A percentile compares a stretch with the other conserved stretches of the same genome.
These are phyloP conservation scores for Apotomis turbidana DNA, from an alignment of 2,888 invertebrate genomes.

Conservation along the genomic window DNA sequence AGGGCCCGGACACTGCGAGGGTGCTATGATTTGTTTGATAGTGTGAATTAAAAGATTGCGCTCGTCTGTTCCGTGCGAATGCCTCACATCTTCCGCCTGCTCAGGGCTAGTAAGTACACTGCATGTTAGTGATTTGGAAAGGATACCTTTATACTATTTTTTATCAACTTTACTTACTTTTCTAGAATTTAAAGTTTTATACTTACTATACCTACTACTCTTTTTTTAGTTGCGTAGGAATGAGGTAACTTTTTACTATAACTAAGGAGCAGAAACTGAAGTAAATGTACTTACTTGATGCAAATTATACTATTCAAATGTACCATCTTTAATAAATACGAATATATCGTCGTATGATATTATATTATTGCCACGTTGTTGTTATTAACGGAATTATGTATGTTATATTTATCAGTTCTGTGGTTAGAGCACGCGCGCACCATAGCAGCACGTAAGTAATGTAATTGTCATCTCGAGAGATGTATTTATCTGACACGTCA, in stretches of 20 bases:
- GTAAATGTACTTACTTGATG: constrained; percentile 53
- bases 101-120: constrained; percentile 22
- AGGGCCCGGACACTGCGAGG: constrained; percentile 46
- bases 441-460: constrained; percentile 37
- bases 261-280: neutral
- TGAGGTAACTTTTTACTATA: too few species aligned
- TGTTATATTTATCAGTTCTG: constrained; percentile 25
- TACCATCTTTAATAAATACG: constrained; percentile 53
- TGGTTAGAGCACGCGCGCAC: constrained; percentile 20
- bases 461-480: constrained; percentile 43
- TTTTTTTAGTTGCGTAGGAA: too few species aligned
- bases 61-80: constrained; percentile 50
- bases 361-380: too few species aligned
- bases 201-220: too few species aligned
- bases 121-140: neutral
- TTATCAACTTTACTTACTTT: neutral
- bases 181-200: neutral
- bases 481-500: constrained; percentile 43
- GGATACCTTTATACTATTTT: neutral
- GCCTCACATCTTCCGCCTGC: constrained; percentile 56
- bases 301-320: constrained; percentile 56
- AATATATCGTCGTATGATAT: neutral
- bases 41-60: constrained; percentile 69
- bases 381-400: neutral
- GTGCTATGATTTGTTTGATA: constrained; percentile 57